A percentile compares a stretch with the other conserved stretches of the same genome.
Conservation (phyloP, 2,888 invertebrate species). For the Pomacea canaliculata region DNA sequence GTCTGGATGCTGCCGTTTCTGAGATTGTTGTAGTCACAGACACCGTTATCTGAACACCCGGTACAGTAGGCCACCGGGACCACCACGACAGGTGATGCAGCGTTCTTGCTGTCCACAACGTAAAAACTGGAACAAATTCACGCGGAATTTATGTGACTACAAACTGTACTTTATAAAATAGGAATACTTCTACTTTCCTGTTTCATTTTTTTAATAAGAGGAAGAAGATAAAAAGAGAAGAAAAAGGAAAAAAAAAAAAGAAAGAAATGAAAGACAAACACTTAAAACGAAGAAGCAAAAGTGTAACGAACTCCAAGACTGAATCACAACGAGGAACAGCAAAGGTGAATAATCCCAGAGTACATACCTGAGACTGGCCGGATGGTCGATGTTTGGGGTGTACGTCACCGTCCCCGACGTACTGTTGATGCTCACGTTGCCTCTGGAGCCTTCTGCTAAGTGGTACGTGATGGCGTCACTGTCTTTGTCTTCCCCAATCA, state of each 20-base stretch:
- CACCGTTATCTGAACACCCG: constrained; percentile 37
- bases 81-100: constrained; percentile 11
- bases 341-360: neutral
- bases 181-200: too few species aligned
- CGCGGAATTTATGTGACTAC: too few species aligned
- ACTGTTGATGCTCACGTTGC: neutral
- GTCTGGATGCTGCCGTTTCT: neutral
- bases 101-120: constrained; percentile 14
- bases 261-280: too few species aligned
- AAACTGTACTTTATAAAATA: too few species aligned
- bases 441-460: neutral
- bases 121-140: constrained; percentile 9
- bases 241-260: too few species aligned
- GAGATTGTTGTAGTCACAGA: constrained; percentile 21
- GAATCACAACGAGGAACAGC: neutral
- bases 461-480: constrained; percentile 1
- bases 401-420: neutral
- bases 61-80: constrained; percentile 36
- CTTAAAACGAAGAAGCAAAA: too few species aligned
- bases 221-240: too few species aligned
- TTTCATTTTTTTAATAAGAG: too few species aligned
- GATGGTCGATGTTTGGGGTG: neutral
- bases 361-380: constrained; percentile 18
- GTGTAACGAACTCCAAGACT: too few species aligned
- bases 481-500: constrained; percentile 8